These are phyloP conservation scores for Eupithecia tripunctaria DNA, from an alignment of 2,888 invertebrate genomes.

Conservation along the genomic window DNA sequence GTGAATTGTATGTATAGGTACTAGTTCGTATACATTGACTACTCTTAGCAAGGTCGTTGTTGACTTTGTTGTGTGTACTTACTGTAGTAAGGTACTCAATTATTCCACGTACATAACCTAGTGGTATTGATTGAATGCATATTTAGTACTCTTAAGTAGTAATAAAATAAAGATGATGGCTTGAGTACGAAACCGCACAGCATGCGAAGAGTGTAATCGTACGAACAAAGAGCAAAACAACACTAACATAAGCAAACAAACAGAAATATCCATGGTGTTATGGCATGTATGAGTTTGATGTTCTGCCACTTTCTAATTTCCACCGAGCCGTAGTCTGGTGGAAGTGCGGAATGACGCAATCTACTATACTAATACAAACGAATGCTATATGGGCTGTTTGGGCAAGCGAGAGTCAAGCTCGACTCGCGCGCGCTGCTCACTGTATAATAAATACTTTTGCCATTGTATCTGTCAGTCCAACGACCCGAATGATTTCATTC, in stretches of 20 bases:
- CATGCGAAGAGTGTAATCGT: neutral
- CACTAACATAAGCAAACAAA: conserved; percentile 21
- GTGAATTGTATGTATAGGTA: neutral
- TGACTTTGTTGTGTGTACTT: conserved; percentile 15
- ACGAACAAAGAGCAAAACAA: neutral
- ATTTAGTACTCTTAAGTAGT: conserved; percentile 6
- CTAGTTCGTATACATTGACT: conserved; percentile 14
- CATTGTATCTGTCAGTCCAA: conserved; percentile 53
- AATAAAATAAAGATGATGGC: conserved; percentile 3
- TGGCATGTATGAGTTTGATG: conserved; percentile 52
- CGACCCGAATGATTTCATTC: conserved; percentile 31
- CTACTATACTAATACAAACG: conserved; percentile 40
- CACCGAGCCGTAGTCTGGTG: conserved; percentile 57
- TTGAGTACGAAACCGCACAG: neutral
- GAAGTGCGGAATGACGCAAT: conserved; percentile 59
- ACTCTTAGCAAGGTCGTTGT: conserved; percentile 25
- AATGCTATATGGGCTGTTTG: conserved; percentile 63
- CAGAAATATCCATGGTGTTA: conserved; percentile 46
- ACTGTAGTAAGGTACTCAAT: conserved; percentile 3
- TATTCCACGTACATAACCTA: conserved; percentile 13
- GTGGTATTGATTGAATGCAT: conserved; percentile 13
- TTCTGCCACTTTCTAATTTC: conserved; percentile 74
- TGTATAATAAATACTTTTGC: conserved; percentile 51
- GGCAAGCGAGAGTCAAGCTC: conserved; percentile 39
- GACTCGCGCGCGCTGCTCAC: conserved; percentile 45